Base-by-base conservation (phyloP, 2,888 invertebrate species). In the Caenorhabditis doughertyi region DNA sequence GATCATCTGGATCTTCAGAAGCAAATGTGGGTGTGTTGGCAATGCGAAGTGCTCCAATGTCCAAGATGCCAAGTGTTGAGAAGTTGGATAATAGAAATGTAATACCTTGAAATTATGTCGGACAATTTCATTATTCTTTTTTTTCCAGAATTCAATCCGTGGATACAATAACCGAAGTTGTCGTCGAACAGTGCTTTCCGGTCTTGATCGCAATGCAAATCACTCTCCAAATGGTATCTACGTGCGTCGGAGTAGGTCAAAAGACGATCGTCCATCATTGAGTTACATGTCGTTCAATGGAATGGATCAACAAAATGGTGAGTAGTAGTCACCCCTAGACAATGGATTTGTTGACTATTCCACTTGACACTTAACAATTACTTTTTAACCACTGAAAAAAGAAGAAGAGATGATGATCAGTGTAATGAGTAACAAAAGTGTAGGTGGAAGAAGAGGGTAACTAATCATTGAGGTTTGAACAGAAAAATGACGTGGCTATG, bases 241-340 rank as follows among this genome's bases (percentile, higher is more conserved):
- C 62, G 84, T 86, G 62, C 76, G 86, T 8, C 60, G 85, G 49
- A 85, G 84, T 39, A 51, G 84, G 53, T 85, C 85, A 44, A 85
- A 84, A 68, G 85, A 85, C 64, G 85, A 85, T 62, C 80, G 84
- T 42, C 74, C 81, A 23, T 79, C 77, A 35, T 56, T 82, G 60
- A 81, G 76, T 29, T 81, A 81, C 42, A 65, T 71, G 71, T 60
- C 77, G 21, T 76, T 76, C 44, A 71, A 71, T 39, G 81, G 73
- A 68, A 51, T 68, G 58, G 68, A 81, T 51, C 68, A 77, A 47
- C 74, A 76, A 27, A 73, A 80, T 68, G 73, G 80, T 80, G 62
- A 77, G 53, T 49, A 58, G 53, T 35, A 60, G 60, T 39, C 44
- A 65, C 60, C n/a, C n/a, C n/a, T 55, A 25, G 13, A 35, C 35